Conservation (phyloP, 2,113 vertebrate species). For the Larimichthys polyactis region DNA sequence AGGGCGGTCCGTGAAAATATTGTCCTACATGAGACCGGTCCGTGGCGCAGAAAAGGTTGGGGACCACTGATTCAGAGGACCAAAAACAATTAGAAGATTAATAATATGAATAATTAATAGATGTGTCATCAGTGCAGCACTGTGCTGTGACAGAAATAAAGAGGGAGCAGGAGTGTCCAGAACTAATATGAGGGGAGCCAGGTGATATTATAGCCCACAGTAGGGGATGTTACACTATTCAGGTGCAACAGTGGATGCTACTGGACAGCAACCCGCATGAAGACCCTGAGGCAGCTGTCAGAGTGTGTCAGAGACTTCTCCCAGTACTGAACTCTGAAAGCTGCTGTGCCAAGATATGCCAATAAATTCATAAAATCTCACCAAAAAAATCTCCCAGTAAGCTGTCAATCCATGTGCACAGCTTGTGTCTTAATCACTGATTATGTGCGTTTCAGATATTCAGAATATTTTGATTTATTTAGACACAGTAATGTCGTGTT, state of each 20-base stretch:
- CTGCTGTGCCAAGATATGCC: neutral
- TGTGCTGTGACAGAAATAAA: no score
- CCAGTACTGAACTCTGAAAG: neutral
- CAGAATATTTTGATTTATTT: neutral
- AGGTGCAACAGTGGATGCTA: neutral
- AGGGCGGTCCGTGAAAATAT: no score
- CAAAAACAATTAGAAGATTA: no score
- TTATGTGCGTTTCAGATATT: no score
- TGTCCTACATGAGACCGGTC: no score
- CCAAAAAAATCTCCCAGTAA: neutral
- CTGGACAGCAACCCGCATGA: neutral
- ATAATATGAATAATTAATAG: no score
- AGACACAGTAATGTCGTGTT: neutral
- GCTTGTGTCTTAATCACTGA: neutral
- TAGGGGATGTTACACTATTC: neutral
- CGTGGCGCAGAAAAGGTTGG: no score
- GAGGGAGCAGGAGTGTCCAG: no score
- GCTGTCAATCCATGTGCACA: neutral
- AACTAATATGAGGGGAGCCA: neutral
- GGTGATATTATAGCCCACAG: neutral
- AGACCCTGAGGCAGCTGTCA: neutral
- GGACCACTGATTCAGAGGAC: no score
- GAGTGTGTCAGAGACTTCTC: neutral
- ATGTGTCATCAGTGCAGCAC: no score
- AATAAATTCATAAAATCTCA: neutral